phyloP scores from a whole-genome alignment of 2,113 vertebrate genomes.

The Taurulus bubalis region DNA sequence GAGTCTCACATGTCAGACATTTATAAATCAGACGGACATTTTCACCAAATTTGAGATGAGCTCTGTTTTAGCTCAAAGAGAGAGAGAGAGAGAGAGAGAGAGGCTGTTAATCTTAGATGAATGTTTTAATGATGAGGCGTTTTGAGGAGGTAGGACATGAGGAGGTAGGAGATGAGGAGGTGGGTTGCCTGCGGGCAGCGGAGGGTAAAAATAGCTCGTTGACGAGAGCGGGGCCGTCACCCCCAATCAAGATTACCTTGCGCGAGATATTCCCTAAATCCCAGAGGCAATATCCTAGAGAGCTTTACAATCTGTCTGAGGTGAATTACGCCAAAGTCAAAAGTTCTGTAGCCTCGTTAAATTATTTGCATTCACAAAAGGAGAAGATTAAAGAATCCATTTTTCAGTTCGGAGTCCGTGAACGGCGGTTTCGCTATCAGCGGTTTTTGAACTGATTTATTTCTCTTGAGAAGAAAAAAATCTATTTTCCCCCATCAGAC shows the following conservation, averaged over 20 bases:
- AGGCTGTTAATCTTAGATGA: slow-evolving; percentile 34
- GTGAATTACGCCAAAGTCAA: slow-evolving; percentile 42
- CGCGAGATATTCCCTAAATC: slow-evolving; percentile 59
- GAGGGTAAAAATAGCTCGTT: slow-evolving; percentile 74
- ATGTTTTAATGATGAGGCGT: slow-evolving; percentile 56
- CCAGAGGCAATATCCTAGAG: slow-evolving; percentile 62
- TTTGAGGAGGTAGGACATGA: slow-evolving; percentile 33
- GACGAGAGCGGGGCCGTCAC: slow-evolving; percentile 69
- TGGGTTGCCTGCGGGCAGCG: slow-evolving; percentile 47
- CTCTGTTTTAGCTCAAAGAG: not conserved
- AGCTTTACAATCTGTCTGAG: slow-evolving; percentile 40
- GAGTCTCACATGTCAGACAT: not conserved
- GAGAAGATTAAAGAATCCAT: not conserved
- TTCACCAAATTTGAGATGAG: not conserved
- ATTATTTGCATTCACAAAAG: not conserved
- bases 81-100: not conserved
- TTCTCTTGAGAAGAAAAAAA: not conserved
- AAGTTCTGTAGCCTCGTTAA: not conserved
- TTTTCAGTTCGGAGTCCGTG: too few species aligned
- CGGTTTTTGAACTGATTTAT: not conserved
- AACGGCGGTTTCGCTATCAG: too few species aligned
- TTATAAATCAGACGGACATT: not conserved
- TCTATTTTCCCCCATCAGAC: not conserved
- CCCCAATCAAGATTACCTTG: slow-evolving; percentile 66
- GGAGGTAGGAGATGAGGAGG: slow-evolving; percentile 45